Conservation (phyloP, 2,113 vertebrate genomes). For the Macrotus californicus region DNA sequence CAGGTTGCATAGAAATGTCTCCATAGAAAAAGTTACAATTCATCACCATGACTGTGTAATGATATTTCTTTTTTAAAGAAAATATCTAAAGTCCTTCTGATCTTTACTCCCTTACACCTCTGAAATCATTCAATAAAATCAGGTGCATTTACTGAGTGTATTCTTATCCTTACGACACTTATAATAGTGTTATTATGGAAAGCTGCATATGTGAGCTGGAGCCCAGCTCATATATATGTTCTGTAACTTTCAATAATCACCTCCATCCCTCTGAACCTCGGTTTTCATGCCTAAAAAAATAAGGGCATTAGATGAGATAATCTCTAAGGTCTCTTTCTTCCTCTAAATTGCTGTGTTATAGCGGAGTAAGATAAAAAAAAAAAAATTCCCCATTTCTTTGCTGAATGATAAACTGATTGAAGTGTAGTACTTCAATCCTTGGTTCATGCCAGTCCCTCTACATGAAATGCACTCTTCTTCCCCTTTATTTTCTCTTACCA, state of each 20-base stretch:
- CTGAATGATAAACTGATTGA: slow-evolving; percentile 26
- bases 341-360: slow-evolving; percentile 21
- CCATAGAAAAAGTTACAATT: background rate
- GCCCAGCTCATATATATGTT: background rate
- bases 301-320: background rate
- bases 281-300: slow-evolving; percentile 25
- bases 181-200: background rate
- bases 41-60: background rate
- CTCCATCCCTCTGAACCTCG: background rate
- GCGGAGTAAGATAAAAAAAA: background rate
- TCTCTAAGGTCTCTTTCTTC: slow-evolving; percentile 13
- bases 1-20: background rate
- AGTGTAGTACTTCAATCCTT: background rate
- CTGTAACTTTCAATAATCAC: background rate
- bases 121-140: slow-evolving; percentile 2
- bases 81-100: background rate
- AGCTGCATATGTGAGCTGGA: background rate
- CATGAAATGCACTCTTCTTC: background rate
- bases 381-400: background rate
- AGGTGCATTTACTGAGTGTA: background rate
- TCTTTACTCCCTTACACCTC: background rate
- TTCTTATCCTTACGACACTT: background rate
- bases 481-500: slow-evolving; percentile 23
- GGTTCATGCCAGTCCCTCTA: background rate
- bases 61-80: background rate